phyloP scores from a whole-genome alignment of 1,140 invertebrate species.

The Monomorium pharaonis region DNA sequence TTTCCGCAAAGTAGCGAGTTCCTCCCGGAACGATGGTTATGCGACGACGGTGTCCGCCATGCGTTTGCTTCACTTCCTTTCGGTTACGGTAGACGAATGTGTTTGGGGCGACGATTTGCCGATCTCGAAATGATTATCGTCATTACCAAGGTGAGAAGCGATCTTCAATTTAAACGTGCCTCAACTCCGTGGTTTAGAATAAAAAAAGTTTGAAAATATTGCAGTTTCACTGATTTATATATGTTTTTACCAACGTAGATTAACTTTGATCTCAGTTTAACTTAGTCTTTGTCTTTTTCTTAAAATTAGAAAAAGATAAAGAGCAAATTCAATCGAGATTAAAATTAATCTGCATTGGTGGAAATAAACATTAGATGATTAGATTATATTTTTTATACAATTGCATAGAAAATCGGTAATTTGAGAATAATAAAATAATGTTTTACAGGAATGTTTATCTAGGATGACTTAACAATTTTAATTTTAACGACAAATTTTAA shows the following conservation, averaged over 20 bases:
- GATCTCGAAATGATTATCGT: slow-evolving; percentile 92
- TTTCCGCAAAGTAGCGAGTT: slow-evolving; percentile 89
- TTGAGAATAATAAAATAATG: background rate
- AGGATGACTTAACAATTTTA: background rate
- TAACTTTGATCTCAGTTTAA: no score
- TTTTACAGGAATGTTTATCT: background rate
- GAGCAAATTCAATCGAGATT: no score
- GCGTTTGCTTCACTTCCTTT: slow-evolving; percentile 93
- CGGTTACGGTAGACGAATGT: slow-evolving; percentile 93
- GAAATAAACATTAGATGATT: no score
- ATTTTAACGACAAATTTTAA: background rate
- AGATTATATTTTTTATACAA: background rate
- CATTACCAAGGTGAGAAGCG: slow-evolving; percentile 87
- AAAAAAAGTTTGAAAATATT: background rate
- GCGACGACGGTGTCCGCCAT: slow-evolving; percentile 82
- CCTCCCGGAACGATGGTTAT: slow-evolving; percentile 92
- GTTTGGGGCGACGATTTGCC: slow-evolving; percentile 92
- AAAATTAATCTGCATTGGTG: no score
- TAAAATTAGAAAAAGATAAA: no score
- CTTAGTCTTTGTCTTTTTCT: no score
- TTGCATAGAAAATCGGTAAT: background rate
- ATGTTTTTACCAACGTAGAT: no score
- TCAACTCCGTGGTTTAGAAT: no score
- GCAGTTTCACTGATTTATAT: background rate
- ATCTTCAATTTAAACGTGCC: background rate